A percentile compares a stretch with the other conserved stretches of the same genome.
Evolutionary conservation across 2,888 invertebrate species (phyloP).

Genomic region (Platycheirus albimanus): DNA sequence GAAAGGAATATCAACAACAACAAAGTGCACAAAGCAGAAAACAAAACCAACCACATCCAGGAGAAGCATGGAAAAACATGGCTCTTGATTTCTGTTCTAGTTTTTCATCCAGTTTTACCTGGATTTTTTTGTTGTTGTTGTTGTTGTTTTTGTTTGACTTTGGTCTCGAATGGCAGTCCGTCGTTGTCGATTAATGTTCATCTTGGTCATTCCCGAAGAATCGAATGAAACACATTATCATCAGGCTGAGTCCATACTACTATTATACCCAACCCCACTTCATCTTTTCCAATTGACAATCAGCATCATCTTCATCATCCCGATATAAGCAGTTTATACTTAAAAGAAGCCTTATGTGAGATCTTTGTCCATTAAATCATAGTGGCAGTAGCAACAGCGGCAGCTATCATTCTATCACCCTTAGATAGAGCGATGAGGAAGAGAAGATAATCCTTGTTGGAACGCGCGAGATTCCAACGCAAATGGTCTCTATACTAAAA

Average conservation of each 20-base stretch:
- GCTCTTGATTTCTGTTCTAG: slow-evolving; percentile 68
- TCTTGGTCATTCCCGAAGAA: slow-evolving; percentile 55
- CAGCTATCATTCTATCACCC: slow-evolving; percentile 71
- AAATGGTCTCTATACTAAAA: slow-evolving; percentile 51
- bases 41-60: slow-evolving; percentile 1
- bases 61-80: slow-evolving; percentile 58
- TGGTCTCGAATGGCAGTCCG: slow-evolving; percentile 33
- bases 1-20: too few relatives aligned
- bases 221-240: slow-evolving; percentile 70
- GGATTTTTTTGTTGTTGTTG: slow-evolving; percentile 6
- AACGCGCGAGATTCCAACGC: slow-evolving; percentile 71
- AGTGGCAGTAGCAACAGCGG: slow-evolving; percentile 57
- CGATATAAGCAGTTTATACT: slow-evolving; percentile 3
- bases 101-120: slow-evolving; percentile 55
- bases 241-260: slow-evolving; percentile 12
- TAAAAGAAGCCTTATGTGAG: slow-evolving; percentile 37
- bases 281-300: slow-evolving; percentile 18
- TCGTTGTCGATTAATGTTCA: slow-evolving; percentile 44
- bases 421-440: slow-evolving; percentile 73
- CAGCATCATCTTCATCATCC: slow-evolving; percentile 30
- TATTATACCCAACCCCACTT: too few relatives aligned
- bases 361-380: slow-evolving; percentile 69
- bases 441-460: slow-evolving; percentile 73
- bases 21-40: too few relatives aligned
- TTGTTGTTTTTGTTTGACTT: slow-evolving; percentile 10